These are phyloP conservation scores for Sebastes cheni DNA, from an alignment of 2,797 vertebrate species.

Conservation along the genomic window DNA sequence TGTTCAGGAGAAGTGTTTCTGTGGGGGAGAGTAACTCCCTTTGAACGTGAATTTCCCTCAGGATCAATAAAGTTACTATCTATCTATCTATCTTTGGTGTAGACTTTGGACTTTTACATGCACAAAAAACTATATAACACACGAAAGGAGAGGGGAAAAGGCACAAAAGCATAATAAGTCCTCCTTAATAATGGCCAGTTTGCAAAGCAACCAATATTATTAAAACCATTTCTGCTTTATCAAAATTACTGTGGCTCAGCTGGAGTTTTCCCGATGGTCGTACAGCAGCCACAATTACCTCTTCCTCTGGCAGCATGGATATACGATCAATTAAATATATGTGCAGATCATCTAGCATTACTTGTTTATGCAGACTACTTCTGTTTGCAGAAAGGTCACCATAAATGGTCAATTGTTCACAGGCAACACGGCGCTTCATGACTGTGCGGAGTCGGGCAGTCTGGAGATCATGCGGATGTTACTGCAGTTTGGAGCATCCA, in stretches of 20 bases:
- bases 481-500: constrained; percentile 93
- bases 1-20: no score
- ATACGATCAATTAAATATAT: background rate
- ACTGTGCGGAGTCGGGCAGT: constrained; percentile 98
- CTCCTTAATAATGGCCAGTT: background rate
- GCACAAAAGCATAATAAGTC: no score
- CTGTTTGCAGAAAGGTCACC: background rate
- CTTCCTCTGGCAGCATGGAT: background rate
- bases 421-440: constrained; percentile 98
- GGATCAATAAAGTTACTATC: no score
- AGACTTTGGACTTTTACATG: no score
- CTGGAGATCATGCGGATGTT: constrained; percentile 99
- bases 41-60: no score
- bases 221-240: background rate
- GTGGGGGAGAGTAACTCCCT: no score
- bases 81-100: no score
- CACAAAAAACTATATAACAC: no score
- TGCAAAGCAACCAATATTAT: background rate
- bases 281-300: background rate
- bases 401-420: constrained; percentile 1
- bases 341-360: background rate
- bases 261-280: background rate
- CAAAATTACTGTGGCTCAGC: background rate
- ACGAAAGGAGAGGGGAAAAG: no score
- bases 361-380: no score